Conservation (phyloP, 2,888 invertebrate species). For the Gymnoscelis rufifasciata region DNA sequence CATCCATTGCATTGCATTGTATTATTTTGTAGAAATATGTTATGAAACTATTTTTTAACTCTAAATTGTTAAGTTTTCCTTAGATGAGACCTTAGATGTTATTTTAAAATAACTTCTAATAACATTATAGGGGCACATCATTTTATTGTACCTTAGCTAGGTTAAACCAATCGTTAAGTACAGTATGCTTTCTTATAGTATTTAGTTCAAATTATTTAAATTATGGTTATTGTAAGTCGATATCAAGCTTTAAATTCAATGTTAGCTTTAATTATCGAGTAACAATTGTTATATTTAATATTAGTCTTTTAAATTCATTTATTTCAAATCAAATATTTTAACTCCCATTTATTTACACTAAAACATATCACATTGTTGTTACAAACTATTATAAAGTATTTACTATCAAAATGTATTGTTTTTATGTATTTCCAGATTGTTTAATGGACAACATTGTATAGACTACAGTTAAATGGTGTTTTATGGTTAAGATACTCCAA, state of each 20-base stretch:
- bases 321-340: conserved; percentile 21
- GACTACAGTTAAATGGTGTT: conserved; percentile 29
- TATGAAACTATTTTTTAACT: neutral
- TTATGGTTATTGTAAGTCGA: conserved; percentile 54
- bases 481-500: conserved; percentile 37
- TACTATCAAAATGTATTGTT: neutral
- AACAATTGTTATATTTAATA: conserved; percentile 51
- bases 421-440: conserved; percentile 34
- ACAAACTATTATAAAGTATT: conserved; percentile 15
- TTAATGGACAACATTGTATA: conserved; percentile 34
- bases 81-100: neutral
- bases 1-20: too few species aligned
- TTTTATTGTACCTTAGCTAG: conserved; percentile 14
- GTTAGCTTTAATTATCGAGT: conserved; percentile 75
- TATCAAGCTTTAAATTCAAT: conserved; percentile 77
- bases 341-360: conserved; percentile 32
- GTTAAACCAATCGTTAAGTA: conserved; percentile 22
- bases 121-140: conserved; percentile 4
- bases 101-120: too few species aligned
- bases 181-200: conserved; percentile 12
- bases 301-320: conserved; percentile 24
- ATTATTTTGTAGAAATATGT: too few species aligned
- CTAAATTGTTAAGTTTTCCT: neutral
- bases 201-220: conserved; percentile 20
- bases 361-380: conserved; percentile 40